Evolutionary conservation across 2,888 invertebrate species (phyloP).

Genomic region (Dicranocentrus wangi): DNA sequence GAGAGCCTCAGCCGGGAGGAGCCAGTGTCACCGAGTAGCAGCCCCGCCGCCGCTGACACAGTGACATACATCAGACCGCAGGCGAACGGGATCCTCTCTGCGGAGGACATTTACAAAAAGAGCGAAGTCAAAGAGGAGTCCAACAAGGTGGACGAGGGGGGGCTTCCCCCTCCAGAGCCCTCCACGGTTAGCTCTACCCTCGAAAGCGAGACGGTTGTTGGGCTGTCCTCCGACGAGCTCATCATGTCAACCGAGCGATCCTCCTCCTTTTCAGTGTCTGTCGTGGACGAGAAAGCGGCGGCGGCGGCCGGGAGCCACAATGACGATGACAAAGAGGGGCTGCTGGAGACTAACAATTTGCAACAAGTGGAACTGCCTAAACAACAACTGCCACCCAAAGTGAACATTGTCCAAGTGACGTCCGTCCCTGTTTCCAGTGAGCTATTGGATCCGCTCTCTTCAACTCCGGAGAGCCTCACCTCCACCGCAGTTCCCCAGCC

Average conservation of each 20-base stretch:
- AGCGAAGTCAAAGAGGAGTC: slow-evolving; percentile 67
- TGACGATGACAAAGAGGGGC: slow-evolving; percentile 40
- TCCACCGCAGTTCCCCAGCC: slow-evolving; percentile 55
- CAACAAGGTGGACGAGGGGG: neutral
- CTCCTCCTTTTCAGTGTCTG: slow-evolving; percentile 69
- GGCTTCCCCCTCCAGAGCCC: slow-evolving; percentile 3
- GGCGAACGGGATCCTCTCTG: slow-evolving; percentile 55
- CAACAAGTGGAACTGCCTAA: slow-evolving; percentile 45
- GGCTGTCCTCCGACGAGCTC: slow-evolving; percentile 7
- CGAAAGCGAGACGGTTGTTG: slow-evolving; percentile 48
- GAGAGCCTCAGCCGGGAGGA: slow-evolving; percentile 21
- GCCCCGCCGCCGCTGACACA: slow-evolving; percentile 1
- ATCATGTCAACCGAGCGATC: slow-evolving; percentile 68
- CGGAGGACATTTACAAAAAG: slow-evolving; percentile 71
- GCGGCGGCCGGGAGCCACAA: slow-evolving; percentile 16
- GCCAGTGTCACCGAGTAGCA: neutral
- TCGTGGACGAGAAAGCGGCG: slow-evolving; percentile 45
- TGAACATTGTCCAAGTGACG: slow-evolving; percentile 50
- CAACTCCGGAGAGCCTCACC: slow-evolving; percentile 39
- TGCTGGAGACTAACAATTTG: slow-evolving; percentile 24
- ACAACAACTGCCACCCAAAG: too few species aligned
- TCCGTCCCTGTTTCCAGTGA: slow-evolving; percentile 48
- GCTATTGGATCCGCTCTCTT: slow-evolving; percentile 9
- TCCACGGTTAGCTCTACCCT: slow-evolving; percentile 15
- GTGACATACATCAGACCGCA: slow-evolving; percentile 45